Percentiles rank a stretch among this genome's conserved stretches.
These are phyloP conservation scores for Micrasema minimum DNA, from an alignment of 1,140 invertebrate genomes.

Conservation along the genomic window DNA sequence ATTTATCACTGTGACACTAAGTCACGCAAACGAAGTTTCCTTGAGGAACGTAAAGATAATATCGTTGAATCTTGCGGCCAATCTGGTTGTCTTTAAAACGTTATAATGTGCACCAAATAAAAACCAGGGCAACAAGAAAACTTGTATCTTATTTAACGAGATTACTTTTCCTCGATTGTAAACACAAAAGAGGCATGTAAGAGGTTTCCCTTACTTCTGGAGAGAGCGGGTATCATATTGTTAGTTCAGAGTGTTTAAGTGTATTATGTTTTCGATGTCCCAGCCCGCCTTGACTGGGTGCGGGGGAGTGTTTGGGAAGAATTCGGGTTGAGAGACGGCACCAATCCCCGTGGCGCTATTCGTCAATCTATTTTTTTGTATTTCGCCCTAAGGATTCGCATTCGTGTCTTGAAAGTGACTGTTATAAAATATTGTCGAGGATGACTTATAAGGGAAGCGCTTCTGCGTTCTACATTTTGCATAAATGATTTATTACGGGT, in stretches of 20 bases:
- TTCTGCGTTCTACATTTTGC: conserved; percentile 34
- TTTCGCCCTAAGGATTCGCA: conserved; percentile 48
- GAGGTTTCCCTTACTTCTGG: conserved; percentile 25
- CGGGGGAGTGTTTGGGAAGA: background rate
- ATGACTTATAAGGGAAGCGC: conserved; percentile 36
- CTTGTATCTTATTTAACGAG: conserved; percentile 50
- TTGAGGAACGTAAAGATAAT: too few species aligned
- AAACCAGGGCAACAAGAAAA: too few species aligned
- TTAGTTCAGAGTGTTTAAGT: conserved; percentile 41
- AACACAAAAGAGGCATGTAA: conserved; percentile 44
- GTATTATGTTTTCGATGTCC: conserved; percentile 37
- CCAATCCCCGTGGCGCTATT: conserved; percentile 47
- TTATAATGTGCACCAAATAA: too few species aligned
- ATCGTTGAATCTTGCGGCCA: too few species aligned
- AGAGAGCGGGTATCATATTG: conserved; percentile 32
- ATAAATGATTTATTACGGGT: conserved; percentile 46
- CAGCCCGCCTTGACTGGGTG: conserved; percentile 2
- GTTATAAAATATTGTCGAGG: conserved; percentile 45
- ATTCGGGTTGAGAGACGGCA: conserved; percentile 32
- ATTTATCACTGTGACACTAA: too few species aligned
- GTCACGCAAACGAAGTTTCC: too few species aligned
- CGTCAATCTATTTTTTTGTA: conserved; percentile 50
- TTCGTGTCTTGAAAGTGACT: conserved; percentile 46
- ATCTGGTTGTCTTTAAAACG: too few species aligned
- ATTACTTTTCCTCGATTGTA: conserved; percentile 45